Conservation (phyloP, 2,888 invertebrate genomes). For the Andrena dorsata region DNA sequence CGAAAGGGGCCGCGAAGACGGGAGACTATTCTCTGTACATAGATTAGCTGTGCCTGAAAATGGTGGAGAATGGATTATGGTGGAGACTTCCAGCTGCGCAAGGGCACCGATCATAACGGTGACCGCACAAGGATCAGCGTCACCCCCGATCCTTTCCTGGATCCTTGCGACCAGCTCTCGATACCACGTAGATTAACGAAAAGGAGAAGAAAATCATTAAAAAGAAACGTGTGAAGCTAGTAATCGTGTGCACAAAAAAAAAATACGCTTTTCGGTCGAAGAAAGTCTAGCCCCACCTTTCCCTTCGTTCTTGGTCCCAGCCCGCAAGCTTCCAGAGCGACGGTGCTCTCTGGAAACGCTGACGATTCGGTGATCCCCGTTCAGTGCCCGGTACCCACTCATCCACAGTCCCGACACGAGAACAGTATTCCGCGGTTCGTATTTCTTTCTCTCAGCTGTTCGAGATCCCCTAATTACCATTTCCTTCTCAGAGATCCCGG, state of each 20-base stretch:
- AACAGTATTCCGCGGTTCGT: conserved; percentile 17
- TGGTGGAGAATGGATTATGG: conserved; percentile 15
- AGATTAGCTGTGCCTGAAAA: conserved; percentile 56
- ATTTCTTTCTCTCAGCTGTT: neutral
- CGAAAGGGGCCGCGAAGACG: conserved; percentile 14
- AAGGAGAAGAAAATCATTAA: neutral
- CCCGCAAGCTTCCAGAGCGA: neutral
- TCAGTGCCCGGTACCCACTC: neutral
- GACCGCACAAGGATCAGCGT: neutral
- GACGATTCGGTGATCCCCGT: conserved; percentile 3
- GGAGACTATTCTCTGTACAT: conserved; percentile 19
- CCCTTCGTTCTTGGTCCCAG: neutral
- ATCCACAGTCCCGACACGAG: neutral
- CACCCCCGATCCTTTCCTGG: neutral
- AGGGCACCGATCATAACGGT: neutral
- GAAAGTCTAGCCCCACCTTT: neutral
- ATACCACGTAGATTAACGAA: conserved; percentile 16
- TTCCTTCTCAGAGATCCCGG: neutral
- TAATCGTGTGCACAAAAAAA: conserved; percentile 62
- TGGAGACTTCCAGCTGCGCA: conserved; percentile 48
- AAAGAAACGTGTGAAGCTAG: conserved; percentile 42
- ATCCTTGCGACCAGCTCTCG: conserved; percentile 20
- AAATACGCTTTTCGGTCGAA: conserved; percentile 44
- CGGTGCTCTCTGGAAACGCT: neutral
- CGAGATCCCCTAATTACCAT: neutral